Conservation (phyloP, 2,797 vertebrate species). For the Myotis findleyi region DNA sequence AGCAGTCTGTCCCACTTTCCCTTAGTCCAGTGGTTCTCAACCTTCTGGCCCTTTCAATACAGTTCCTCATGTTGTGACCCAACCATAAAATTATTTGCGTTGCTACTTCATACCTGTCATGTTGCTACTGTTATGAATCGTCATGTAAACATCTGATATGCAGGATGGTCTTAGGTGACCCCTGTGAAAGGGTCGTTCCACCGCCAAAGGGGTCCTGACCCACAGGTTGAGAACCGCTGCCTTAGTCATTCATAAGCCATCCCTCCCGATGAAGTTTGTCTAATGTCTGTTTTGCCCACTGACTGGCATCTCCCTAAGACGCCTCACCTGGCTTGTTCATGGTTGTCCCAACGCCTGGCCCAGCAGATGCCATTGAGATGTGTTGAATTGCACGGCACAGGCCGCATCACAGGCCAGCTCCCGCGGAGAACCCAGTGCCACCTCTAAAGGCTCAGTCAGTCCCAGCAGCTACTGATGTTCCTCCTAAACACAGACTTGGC, state of each 20-base stretch:
- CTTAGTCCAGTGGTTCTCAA: too few species aligned
- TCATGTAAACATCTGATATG: too few species aligned
- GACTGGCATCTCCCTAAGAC: not conserved
- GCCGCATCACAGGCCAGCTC: not conserved
- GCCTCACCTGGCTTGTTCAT: not conserved
- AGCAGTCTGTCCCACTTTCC: accelerated
- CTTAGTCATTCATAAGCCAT: not conserved
- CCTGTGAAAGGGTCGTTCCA: too few species aligned
- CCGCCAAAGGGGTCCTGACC: too few species aligned
- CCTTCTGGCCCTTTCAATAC: too few species aligned
- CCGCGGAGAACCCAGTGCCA: not conserved
- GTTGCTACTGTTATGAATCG: too few species aligned
- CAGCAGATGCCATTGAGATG: accelerated
- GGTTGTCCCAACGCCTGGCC: not conserved
- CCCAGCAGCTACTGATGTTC: not conserved
- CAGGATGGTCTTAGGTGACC: too few species aligned
- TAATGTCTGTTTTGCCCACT: accelerated
- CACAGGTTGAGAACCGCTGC: not conserved
- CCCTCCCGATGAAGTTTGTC: not conserved
- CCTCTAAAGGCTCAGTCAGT: not conserved
- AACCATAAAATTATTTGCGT: too few species aligned
- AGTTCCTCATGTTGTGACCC: too few species aligned
- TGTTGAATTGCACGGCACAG: not conserved
- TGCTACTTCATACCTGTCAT: too few species aligned
- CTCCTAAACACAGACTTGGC: not conserved